Base-by-base conservation (phyloP, 2,113 vertebrate genomes). In the Cyanoramphus novaezelandiae region DNA sequence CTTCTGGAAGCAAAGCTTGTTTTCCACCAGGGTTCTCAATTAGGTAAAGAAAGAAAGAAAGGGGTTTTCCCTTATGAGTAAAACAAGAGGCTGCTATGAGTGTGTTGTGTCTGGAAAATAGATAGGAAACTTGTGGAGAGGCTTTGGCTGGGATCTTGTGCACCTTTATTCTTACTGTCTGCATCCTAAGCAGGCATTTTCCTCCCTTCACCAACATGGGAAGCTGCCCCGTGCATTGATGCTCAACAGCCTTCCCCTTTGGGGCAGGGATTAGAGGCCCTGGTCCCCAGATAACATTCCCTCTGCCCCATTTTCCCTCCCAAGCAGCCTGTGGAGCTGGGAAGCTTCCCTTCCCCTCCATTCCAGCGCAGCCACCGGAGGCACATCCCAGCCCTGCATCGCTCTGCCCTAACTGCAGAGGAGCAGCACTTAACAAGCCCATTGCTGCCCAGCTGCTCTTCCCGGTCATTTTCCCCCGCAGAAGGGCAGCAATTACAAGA, bases 371-470 rank as follows among this genome's bases (percentile, higher is more conserved):
- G 53, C n/a, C n/a, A 0, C 6, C 0, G 1, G 43, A 31, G 29
- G 28, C 67, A 6, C 17, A 1, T 43, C 60, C 44, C 23, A 0
- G 16, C 52, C 17, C 27, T 0, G 43, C 29, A 2, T 13, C 60
- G 0, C 6, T 2, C 53, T 21, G 49, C 46, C 10, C 0, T 0
- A 12, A 1, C 31, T 3, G 17, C 72, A 2, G 37, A 12, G 2
- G 3, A 35, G 31, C 0, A 27, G 8, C 14, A 0, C 74, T 21
- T 7, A 1, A 37, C 1, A 2, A 44, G 44, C 20, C 62, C 75
- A 2, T 50, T 10, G 17, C 63, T 41, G 89, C 91, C 86, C 91
- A 33, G 88, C 90, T 47, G 81, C 92, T 67, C 59, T 9, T 17
- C 78, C 8, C 13, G 7, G 10, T 17, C 12, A 44, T 14, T 75